Base-by-base conservation (phyloP, 1,140 invertebrate species). In the Drosophila rhopaloa region DNA sequence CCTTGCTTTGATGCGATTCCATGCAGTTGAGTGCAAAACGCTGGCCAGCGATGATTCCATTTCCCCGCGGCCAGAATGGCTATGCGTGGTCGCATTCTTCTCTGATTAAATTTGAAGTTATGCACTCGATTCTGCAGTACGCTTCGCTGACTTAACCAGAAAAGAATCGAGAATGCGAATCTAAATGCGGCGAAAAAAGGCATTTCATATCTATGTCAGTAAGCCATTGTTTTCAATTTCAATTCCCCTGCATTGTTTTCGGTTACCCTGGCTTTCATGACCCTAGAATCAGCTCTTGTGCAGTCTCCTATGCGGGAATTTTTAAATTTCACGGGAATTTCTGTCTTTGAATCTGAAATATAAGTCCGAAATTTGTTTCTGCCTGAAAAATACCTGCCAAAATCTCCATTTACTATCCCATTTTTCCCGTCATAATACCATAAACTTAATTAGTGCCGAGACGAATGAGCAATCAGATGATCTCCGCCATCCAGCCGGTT, bases 171-270 rank as follows among this genome's bases (percentile, higher is more conserved):
- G 57, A 76, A 56, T 46, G 53, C 43, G 9, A 53, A 61, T 44
- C 53, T 19, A 44, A 57, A 41, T 62, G 48, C 48, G 48, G 35
- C 50, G 16, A 57, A 65, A 59, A 65, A 59, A 58, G 48, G 41
- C 62, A 67, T 53, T 67, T 10, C 72, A 59, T 76, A 76, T 76
- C 72, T 76, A 19, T 76, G 73, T 76, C 73, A 76, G 73, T 50
- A 11, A 57, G 55, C 61, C 73, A 67, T 76, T 76, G 72, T 76
- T 76, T 76, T 53, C 73, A 67, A 76, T 67, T 76, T 76, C 47
- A 14, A 58, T 58, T 65, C 40, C 7, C 19, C 1, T 4, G 37
- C 61, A 56, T 68, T 71, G 67, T 71, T 68, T 19, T 24, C 4
- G 10, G 5, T 1, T 9, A 32, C 43, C 24, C 37, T 46, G 51